phyloP scores from a whole-genome alignment of 35 echinoderm and acorn worm genomes.

The Lytechinus variegatus region DNA sequence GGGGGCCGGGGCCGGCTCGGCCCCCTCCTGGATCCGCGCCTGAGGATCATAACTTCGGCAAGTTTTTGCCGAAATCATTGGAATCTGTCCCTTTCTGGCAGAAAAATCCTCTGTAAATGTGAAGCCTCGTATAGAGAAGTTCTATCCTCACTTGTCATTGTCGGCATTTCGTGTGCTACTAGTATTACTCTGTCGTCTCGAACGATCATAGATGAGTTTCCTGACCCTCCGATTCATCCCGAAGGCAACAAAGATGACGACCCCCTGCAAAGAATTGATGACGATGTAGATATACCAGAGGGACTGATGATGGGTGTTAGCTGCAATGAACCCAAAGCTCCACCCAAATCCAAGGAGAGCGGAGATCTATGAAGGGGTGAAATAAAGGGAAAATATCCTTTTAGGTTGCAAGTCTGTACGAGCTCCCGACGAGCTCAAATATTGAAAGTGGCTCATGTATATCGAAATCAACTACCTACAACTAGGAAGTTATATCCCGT shows the following conservation, averaged over 20 bases:
- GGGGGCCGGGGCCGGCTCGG: too few relatives aligned
- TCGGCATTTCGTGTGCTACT: not conserved
- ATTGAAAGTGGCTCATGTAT: too few relatives aligned
- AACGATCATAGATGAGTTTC: constrained; percentile 27
- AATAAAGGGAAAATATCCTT: not conserved
- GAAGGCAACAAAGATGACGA: constrained; percentile 38
- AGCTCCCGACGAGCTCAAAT: too few relatives aligned
- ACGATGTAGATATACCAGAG: constrained; percentile 58
- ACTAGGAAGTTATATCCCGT: too few relatives aligned
- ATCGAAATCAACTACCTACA: too few relatives aligned
- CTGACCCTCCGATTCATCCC: constrained; percentile 31
- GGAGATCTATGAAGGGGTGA: constrained; percentile 12
- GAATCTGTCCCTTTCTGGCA: not conserved
- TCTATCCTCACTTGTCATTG: not conserved
- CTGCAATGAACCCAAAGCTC: constrained; percentile 23
- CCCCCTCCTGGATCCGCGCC: too few relatives aligned
- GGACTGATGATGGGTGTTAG: not conserved
- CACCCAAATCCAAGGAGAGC: constrained; percentile 30
- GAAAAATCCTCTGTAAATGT: not conserved
- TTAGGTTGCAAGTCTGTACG: too few relatives aligned
- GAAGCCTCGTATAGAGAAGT: not conserved
- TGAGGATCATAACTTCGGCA: too few relatives aligned
- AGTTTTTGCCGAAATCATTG: not conserved
- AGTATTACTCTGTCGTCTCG: not conserved
- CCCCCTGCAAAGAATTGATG: constrained; percentile 54